phyloP scores from a whole-genome alignment of 2,888 invertebrate species.

The Lissonota sp. region DNA sequence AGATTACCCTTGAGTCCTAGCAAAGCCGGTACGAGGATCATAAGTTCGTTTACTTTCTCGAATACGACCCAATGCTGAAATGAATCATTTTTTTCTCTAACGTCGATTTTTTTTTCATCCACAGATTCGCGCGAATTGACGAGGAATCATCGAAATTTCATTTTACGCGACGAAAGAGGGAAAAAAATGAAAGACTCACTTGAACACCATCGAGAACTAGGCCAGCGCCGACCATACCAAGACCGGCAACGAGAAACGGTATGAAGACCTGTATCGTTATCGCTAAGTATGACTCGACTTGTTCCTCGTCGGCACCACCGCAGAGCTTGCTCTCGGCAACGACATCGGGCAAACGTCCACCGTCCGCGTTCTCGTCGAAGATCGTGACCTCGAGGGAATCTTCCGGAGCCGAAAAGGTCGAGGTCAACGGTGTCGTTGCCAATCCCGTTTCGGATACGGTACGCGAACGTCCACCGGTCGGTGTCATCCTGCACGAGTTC shows the following conservation, averaged over 20 bases:
- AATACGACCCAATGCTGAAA: slow-evolving; percentile 90
- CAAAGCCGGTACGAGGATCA: slow-evolving; percentile 92
- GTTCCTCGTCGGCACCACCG: slow-evolving; percentile 82
- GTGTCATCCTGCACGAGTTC: slow-evolving; percentile 80
- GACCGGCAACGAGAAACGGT: slow-evolving; percentile 91
- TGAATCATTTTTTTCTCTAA: slow-evolving; percentile 12
- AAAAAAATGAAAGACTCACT: slow-evolving; percentile 81
- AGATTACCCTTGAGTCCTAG: slow-evolving; percentile 96
- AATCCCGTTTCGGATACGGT: slow-evolving; percentile 78
- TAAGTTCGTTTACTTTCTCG: slow-evolving; percentile 88
- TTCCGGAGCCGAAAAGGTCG: slow-evolving; percentile 66
- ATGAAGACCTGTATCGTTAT: slow-evolving; percentile 89
- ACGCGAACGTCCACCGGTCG: slow-evolving; percentile 79
- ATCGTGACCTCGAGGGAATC: slow-evolving; percentile 77
- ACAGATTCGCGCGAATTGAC: not conserved
- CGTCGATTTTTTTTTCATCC: not conserved
- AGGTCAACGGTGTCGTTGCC: slow-evolving; percentile 68
- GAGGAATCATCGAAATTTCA: not conserved
- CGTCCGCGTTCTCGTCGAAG: slow-evolving; percentile 80
- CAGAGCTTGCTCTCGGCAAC: slow-evolving; percentile 85
- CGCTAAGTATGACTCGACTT: slow-evolving; percentile 86
- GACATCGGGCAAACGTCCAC: slow-evolving; percentile 85
- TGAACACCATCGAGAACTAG: slow-evolving; percentile 90
- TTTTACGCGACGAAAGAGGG: not conserved
- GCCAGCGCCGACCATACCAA: slow-evolving; percentile 92